A percentile compares a stretch with the other conserved stretches of the same genome.
These are phyloP conservation scores for Pseudochirops cupreus DNA, from an alignment of 2,797 vertebrate species.

Conservation along the genomic window DNA sequence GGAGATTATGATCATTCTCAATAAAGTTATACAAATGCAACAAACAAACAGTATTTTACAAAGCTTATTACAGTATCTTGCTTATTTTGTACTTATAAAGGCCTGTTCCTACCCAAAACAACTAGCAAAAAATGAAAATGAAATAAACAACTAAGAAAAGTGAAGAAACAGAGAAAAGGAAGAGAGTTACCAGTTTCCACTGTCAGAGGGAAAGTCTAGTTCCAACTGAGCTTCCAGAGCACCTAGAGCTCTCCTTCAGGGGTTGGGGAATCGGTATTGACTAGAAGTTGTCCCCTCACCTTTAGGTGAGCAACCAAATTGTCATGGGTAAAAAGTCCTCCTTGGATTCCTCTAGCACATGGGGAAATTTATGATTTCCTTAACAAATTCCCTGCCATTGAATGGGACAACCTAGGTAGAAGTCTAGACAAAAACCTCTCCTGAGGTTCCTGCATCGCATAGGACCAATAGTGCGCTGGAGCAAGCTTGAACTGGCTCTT, in stretches of 20 bases:
- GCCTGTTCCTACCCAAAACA: neutral
- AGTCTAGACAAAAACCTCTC: neutral
- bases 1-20: neutral
- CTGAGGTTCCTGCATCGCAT: neutral
- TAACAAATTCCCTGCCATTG: neutral
- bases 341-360: neutral
- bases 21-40: neutral
- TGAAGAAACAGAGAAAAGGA: neutral
- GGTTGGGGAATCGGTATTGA: neutral
- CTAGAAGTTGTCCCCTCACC: neutral
- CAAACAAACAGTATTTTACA: neutral
- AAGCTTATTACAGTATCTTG: neutral
- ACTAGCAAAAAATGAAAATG: neutral
- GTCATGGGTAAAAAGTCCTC: neutral
- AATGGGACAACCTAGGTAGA: neutral
- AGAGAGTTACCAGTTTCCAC: neutral
- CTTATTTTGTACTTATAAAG: neutral
- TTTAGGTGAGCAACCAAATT: neutral
- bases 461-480: neutral
- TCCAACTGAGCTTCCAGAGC: neutral
- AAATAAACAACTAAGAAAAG: neutral
- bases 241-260: neutral
- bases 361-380: neutral
- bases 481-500: neutral
- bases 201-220: neutral